phyloP scores from a whole-genome alignment of 2,888 invertebrate genomes.

The Neria commutata region DNA sequence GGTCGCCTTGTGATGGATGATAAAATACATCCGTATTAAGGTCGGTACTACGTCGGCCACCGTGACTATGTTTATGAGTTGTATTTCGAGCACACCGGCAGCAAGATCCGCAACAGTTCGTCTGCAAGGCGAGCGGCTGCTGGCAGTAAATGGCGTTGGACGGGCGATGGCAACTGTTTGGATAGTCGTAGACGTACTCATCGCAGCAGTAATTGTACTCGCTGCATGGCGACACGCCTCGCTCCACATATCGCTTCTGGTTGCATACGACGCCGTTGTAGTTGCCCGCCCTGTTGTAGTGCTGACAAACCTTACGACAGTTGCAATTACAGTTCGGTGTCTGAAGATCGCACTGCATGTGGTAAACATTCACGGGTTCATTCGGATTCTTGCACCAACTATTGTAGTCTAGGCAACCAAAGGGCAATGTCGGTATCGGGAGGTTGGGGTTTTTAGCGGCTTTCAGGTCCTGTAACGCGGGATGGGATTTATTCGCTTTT shows the following conservation, averaged over 20 bases:
- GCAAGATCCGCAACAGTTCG: no score
- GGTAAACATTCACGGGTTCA: no score
- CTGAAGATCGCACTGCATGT: no score
- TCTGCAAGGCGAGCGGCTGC: neutral
- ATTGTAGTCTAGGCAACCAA: no score
- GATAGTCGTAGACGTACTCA: slow-evolving; percentile 24
- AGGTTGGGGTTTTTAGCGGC: no score
- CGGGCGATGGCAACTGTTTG: neutral
- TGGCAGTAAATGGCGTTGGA: neutral
- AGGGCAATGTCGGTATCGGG: no score
- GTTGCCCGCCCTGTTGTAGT: slow-evolving; percentile 12
- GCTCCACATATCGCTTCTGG: slow-evolving; percentile 16
- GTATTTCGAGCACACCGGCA: no score
- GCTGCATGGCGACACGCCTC: neutral
- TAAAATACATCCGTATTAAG: slow-evolving; percentile 27
- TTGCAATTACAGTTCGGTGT: slow-evolving; percentile 5
- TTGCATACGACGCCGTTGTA: slow-evolving; percentile 18
- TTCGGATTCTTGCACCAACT: no score
- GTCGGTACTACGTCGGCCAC: slow-evolving; percentile 25
- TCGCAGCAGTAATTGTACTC: slow-evolving; percentile 27
- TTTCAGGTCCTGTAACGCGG: no score
- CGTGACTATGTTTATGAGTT: neutral
- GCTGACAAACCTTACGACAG: slow-evolving; percentile 12
- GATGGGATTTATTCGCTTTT: no score
- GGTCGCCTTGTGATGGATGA: slow-evolving; percentile 3